Conservation (phyloP, 2,797 vertebrate genomes). For the Urosaurus nigricauda region DNA sequence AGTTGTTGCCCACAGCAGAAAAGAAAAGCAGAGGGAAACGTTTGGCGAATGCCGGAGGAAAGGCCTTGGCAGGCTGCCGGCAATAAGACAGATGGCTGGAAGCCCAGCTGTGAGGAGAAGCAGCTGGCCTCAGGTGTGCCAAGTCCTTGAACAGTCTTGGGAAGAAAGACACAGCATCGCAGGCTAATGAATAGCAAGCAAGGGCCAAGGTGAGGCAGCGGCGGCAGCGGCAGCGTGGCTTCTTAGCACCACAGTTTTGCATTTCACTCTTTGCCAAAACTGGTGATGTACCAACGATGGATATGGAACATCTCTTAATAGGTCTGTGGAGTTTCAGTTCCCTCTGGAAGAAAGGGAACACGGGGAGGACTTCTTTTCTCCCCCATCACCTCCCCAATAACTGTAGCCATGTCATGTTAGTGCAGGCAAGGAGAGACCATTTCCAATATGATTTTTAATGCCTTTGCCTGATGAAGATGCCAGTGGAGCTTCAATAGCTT, state of each 20-base stretch:
- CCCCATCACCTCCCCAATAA: neutral
- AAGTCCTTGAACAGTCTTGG: conserved; percentile 24
- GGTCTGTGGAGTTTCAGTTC: neutral
- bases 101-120: conserved; percentile 32
- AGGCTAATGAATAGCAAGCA: neutral
- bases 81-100: conserved; percentile 24
- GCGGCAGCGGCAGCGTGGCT: neutral
- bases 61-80: conserved; percentile 22
- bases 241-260: neutral
- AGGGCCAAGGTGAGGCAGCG: neutral
- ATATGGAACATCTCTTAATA: neutral
- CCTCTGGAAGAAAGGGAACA: neutral
- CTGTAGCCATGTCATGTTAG: too few species aligned
- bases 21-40: neutral
- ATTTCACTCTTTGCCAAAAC: neutral
- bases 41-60: neutral
- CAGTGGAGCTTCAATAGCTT: too few species aligned
- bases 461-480: too few species aligned
- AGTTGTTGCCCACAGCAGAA: neutral
- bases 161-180: neutral
- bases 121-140: conserved; percentile 40
- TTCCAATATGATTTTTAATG: neutral
- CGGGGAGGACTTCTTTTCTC: neutral
- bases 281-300: neutral
- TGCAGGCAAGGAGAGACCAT: too few species aligned